Conservation (phyloP, 2,888 invertebrate genomes). For the Machimus rusticus region DNA sequence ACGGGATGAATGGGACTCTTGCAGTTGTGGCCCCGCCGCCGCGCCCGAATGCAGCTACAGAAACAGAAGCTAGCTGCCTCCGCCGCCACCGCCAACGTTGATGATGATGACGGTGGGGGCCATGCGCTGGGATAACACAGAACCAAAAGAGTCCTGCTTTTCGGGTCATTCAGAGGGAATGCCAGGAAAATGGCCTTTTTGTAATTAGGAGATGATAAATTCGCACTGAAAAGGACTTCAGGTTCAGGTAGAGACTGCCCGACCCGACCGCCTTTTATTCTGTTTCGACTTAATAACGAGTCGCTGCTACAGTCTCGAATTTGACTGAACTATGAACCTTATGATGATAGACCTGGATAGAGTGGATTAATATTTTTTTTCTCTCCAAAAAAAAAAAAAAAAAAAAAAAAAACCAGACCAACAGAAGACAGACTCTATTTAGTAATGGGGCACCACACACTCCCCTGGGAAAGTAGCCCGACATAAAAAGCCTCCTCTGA, state of each 20-base stretch:
- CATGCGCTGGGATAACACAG: not conserved
- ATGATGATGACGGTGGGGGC: not conserved
- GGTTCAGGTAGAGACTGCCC: not conserved
- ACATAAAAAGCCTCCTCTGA: not conserved
- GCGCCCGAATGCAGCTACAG: not conserved
- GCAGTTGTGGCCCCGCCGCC: not conserved
- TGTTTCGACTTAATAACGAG: not conserved
- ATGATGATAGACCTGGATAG: not conserved
- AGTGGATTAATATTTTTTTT: not conserved
- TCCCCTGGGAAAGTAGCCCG: not conserved
- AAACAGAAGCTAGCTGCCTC: not conserved
- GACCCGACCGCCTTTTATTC: not conserved
- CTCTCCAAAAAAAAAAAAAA: not conserved
- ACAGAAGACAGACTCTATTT: not conserved
- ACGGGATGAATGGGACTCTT: conserved; percentile 44
- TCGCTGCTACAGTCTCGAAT: not conserved
- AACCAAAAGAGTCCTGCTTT: not conserved
- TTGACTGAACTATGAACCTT: not conserved
- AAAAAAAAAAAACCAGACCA: not conserved
- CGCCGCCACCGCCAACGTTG: not conserved
- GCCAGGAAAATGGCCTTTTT: conserved; percentile 8
- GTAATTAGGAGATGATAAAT: conserved; percentile 37
- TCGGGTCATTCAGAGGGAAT: conserved; percentile 14
- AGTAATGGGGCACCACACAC: not conserved
- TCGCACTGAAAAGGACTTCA: not conserved